These are phyloP conservation scores for Synanthedon myopaeformis DNA, from an alignment of 2,888 invertebrate genomes.

Conservation along the genomic window DNA sequence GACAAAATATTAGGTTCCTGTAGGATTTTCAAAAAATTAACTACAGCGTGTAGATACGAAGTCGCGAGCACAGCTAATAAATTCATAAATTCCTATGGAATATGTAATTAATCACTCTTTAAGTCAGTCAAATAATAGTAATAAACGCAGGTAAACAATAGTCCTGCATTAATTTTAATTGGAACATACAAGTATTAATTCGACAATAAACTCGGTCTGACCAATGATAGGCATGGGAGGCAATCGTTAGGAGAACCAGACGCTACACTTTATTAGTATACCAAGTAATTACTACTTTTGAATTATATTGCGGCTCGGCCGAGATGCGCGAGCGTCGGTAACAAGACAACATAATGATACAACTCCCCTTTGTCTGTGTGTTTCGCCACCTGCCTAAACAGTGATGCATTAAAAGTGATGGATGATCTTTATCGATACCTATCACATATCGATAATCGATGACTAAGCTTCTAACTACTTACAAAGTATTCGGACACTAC, in stretches of 20 bases:
- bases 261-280: constrained; percentile 31
- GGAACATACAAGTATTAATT: neutral
- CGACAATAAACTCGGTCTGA: neutral
- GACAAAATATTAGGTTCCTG: too few relatives aligned
- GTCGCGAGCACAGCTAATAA: too few relatives aligned
- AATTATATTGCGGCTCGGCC: constrained; percentile 42
- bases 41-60: too few relatives aligned
- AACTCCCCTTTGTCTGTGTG: constrained; percentile 58
- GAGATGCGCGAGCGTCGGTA: constrained; percentile 58
- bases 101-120: too few relatives aligned
- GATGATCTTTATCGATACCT: constrained; percentile 14
- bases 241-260: constrained; percentile 22
- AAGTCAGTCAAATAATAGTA: too few relatives aligned
- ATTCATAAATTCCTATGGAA: too few relatives aligned
- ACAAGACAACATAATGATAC: constrained; percentile 69
- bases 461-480: too few relatives aligned
- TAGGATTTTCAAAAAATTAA: too few relatives aligned
- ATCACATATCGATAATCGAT: constrained; percentile 19
- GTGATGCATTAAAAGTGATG: constrained; percentile 20
- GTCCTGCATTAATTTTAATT: too few relatives aligned
- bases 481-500: too few relatives aligned
- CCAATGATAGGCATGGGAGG: constrained; percentile 16
- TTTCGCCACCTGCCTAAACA: constrained; percentile 70
- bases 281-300: constrained; percentile 57
- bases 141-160: too few relatives aligned